These are phyloP conservation scores for Saccostrea echinata DNA, from an alignment of 1,140 invertebrate genomes.

Conservation along the genomic window DNA sequence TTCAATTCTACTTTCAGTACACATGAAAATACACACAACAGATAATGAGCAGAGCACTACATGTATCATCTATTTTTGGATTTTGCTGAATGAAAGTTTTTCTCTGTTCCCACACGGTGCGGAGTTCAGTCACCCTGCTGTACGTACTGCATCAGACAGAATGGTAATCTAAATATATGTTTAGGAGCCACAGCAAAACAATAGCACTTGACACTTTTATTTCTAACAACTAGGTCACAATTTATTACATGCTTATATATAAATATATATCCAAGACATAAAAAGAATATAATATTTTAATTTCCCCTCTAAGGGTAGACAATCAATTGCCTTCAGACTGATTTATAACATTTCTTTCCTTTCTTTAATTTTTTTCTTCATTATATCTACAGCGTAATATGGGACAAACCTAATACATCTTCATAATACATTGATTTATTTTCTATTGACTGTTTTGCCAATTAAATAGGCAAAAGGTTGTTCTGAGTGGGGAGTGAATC, in stretches of 20 bases:
- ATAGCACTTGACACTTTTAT: conserved; percentile 22
- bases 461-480: too few species aligned
- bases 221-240: neutral
- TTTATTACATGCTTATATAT: neutral
- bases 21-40: neutral
- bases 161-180: neutral
- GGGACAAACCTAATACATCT: too few species aligned
- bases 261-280: too few species aligned
- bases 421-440: neutral
- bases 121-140: neutral
- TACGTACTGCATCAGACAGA: conserved; percentile 15
- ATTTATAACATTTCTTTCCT: too few species aligned
- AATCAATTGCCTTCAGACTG: too few species aligned
- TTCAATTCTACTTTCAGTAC: neutral
- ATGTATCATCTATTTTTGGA: neutral
- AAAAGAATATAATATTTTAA: too few species aligned
- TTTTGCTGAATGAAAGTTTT: conserved; percentile 14
- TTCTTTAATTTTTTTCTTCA: too few species aligned
- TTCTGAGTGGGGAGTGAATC: neutral
- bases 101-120: neutral
- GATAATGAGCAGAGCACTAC: neutral
- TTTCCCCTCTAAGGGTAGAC: too few species aligned
- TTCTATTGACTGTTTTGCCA: neutral
- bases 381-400: too few species aligned
- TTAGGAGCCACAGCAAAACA: conserved; percentile 27